Conservation (phyloP, 92 coral and sea anemone genomes). For the Metridium senile region DNA sequence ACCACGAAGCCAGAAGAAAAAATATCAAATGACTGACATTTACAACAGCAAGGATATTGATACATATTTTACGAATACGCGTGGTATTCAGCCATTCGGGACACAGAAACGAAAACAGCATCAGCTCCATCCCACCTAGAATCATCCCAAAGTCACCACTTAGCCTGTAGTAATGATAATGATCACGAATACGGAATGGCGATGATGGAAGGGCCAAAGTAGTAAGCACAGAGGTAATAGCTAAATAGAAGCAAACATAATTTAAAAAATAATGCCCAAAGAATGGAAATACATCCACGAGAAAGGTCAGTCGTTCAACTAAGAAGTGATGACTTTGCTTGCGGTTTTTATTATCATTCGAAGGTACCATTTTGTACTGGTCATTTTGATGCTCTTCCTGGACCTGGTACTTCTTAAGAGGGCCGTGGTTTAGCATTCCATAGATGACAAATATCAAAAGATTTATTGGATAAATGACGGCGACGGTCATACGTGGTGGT, state of each 20-base stretch:
- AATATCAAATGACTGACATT: constrained; percentile 6
- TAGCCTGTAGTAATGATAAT: not conserved
- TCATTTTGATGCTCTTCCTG: not conserved
- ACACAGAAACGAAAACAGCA: not conserved
- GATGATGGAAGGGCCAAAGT: not conserved
- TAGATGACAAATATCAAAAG: constrained; percentile 9
- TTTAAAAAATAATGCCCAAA: not conserved
- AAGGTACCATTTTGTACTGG: constrained; percentile 1
- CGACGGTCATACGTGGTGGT: constrained; percentile 5
- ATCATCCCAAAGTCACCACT: not conserved
- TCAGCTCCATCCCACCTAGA: constrained; percentile 2
- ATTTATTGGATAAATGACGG: constrained; percentile 5
- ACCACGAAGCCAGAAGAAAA: constrained; percentile 9
- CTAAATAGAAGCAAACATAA: not conserved
- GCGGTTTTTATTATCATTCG: not conserved
- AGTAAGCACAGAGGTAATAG: not conserved
- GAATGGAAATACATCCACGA: not conserved
- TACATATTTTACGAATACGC: not conserved
- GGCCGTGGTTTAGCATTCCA: not conserved
- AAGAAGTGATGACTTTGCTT: not conserved
- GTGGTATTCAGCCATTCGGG: not conserved
- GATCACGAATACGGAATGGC: not conserved
- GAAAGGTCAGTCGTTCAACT: not conserved
- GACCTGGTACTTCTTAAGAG: not conserved
- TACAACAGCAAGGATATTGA: not conserved